Base-by-base conservation (phyloP, 2,888 invertebrate species). In the Orthonychiurus folsomi region DNA sequence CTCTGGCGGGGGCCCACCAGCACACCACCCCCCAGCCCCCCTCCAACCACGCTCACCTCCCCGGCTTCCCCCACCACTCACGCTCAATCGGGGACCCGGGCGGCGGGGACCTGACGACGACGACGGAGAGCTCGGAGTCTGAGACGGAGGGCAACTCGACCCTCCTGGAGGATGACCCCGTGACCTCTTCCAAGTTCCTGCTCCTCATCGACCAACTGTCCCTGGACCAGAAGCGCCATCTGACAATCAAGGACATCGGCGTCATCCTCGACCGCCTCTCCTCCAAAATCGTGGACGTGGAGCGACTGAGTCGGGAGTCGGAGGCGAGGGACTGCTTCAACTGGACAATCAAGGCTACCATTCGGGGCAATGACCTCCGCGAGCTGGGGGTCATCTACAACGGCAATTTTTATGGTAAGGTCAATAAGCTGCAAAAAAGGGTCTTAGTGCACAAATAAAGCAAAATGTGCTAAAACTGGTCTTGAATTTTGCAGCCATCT, bases 301-400 rank as follows among this genome's bases (percentile, higher is more conserved):
- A 93, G 80, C 84, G 91, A 72, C 81, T 93, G 73, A 92, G 93
- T 78, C 84, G 93, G 64, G 93, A 93, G 78, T 88, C 88, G 73
- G 93, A 93, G 78, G 89, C 89, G 78, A 90, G 90, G 79, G 92
- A 93, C 79, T 91, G 91, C 77, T 91, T 91, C 82, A 92, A 93
- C 80, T 93, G 93, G 93, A 93, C 93, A 79, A 93, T 93, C 81
- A 93, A 92, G 80, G 93, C 93, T 74, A 89, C 92, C 74, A 93
- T 93, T 76, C 83, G 91, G 67, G 93, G 93, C 60, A 92, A 93
- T 79, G 89, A 90, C 74, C 80, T 93, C 75, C 83, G 92, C 63
- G 93, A 93, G 79, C 82, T 93, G 68, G 93, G 93, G 68, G 90
- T 93, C 73, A 90, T 93, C 77, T 93, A 93, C 81, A 92, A 93